Evolutionary conservation across 2,113 vertebrate genomes (phyloP).

Genomic region (Dromas ardeola): DNA sequence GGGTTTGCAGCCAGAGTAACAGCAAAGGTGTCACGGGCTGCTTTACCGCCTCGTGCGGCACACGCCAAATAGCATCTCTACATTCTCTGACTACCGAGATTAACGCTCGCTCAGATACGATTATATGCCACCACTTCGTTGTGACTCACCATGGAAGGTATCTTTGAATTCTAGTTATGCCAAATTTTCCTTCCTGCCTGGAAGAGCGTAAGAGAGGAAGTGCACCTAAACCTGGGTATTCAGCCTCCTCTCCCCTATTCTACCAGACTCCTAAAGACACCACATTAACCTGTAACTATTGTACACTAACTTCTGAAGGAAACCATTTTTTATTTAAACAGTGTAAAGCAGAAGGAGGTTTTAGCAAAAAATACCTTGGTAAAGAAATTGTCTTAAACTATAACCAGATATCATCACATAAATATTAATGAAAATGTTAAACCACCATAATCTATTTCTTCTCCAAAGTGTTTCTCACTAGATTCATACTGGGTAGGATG

Average conservation of each 20-base stretch:
- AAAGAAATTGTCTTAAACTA: neutral
- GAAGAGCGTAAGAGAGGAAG: neutral
- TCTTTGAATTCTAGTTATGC: neutral
- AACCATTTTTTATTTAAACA: neutral
- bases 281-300: neutral
- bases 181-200: neutral
- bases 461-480: neutral
- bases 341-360: neutral
- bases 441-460: neutral
- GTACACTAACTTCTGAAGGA: neutral
- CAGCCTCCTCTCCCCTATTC: neutral
- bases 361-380: neutral
- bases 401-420: neutral
- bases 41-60: neutral
- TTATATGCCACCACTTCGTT: neutral
- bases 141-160: neutral
- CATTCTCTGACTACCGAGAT: neutral
- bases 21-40: neutral
- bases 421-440: neutral
- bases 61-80: neutral
- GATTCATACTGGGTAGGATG: neutral
- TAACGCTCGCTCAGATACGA: neutral
- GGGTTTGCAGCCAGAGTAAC: neutral
- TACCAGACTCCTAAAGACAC: neutral
- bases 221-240: neutral